A percentile compares a stretch with the other conserved stretches of the same genome.
These are phyloP conservation scores for Xyrauchen texanus DNA, from an alignment of 2,113 vertebrate species.

Conservation along the genomic window DNA sequence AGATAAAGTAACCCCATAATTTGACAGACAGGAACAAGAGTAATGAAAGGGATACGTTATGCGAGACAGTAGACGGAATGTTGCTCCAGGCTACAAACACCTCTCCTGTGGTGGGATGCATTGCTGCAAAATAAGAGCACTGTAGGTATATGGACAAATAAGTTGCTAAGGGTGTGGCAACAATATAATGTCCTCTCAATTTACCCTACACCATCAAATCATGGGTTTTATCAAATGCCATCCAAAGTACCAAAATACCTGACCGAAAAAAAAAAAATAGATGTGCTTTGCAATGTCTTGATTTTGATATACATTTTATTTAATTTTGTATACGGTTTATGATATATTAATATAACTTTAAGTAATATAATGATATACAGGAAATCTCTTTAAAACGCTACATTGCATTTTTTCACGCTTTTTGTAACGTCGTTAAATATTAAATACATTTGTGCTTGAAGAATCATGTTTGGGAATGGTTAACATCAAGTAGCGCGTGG, in stretches of 20 bases:
- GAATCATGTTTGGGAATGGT: not conserved
- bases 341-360: no score
- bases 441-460: not conserved
- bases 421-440: not conserved
- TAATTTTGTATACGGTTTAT: no score
- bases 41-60: conserved; percentile 37
- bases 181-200: conserved; percentile 3
- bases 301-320: no score
- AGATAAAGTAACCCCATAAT: conserved; percentile 12
- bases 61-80: conserved; percentile 18
- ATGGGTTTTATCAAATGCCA: not conserved
- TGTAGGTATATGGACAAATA: conserved; percentile 15
- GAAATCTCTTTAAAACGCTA: no score
- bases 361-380: no score
- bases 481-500: conserved; percentile 42
- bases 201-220: conserved; percentile 21
- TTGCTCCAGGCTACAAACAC: conserved; percentile 16
- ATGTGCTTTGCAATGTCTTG: not conserved
- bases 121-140: conserved; percentile 22
- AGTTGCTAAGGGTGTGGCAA: conserved; percentile 23
- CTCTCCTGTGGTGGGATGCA: conserved; percentile 15
- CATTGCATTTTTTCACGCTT: no score
- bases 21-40: conserved; percentile 19
- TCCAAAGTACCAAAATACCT: not conserved
- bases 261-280: not conserved